A percentile compares a stretch with the other conserved stretches of the same genome.
Evolutionary conservation across 2,797 vertebrate species (phyloP).

Genomic region (Lepus oiostolus): DNA sequence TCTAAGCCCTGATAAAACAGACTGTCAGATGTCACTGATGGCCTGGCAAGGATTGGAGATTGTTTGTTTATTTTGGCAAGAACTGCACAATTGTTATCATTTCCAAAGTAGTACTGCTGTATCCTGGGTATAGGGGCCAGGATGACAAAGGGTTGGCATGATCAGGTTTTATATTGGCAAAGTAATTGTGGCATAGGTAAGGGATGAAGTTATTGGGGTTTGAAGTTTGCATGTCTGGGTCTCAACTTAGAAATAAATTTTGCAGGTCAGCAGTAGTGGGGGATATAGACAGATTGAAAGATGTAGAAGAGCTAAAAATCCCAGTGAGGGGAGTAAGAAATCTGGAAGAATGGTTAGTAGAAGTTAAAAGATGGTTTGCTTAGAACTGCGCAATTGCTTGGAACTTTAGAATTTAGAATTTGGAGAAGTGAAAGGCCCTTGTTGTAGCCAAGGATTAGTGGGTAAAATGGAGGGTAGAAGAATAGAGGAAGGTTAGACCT

Average conservation of each 20-base stretch:
- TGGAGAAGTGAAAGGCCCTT: neutral
- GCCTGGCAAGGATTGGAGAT: neutral
- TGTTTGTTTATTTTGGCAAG: neutral
- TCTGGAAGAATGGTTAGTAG: neutral
- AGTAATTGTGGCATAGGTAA: neutral
- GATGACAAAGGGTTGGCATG: neutral
- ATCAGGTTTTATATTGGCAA: neutral
- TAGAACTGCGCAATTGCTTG: conserved; percentile 53
- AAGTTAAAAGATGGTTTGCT: neutral
- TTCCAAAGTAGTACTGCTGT: neutral
- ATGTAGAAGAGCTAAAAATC: neutral
- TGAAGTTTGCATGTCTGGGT: neutral
- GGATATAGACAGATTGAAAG: neutral
- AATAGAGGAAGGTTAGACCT: neutral
- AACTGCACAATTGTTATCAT: neutral
- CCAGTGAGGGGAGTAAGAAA: neutral
- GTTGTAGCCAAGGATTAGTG: neutral
- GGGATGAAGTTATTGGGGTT: neutral
- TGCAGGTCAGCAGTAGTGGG: neutral
- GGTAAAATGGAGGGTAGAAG: neutral
- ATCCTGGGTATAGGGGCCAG: neutral
- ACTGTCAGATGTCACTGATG: neutral
- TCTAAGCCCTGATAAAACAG: neutral
- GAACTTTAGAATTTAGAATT: conserved; percentile 70
- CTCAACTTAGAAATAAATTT: neutral